These are phyloP conservation scores for Scaptomyza pallida DNA, from an alignment of 1,140 invertebrate genomes.

Conservation along the genomic window DNA sequence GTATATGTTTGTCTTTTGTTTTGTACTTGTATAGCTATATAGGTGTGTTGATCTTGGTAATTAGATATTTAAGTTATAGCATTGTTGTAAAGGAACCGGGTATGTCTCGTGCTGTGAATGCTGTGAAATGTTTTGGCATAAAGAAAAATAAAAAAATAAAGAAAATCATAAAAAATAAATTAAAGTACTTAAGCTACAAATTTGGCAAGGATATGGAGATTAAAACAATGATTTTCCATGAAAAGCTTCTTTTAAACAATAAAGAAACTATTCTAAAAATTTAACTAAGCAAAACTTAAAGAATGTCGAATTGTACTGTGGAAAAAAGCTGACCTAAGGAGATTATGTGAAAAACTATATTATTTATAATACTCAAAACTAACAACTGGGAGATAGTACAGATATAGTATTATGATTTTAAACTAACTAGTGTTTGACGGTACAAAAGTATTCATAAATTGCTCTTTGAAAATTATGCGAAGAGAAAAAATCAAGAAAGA, in stretches of 20 bases:
- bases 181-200: neutral
- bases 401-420: conserved; percentile 10
- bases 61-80: conserved; percentile 71
- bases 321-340: conserved; percentile 12
- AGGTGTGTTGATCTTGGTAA: conserved; percentile 55
- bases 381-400: conserved; percentile 4
- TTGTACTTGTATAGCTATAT: conserved; percentile 64
- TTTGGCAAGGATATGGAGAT: too few species aligned
- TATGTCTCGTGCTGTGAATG: conserved; percentile 80
- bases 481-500: conserved; percentile 58
- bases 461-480: conserved; percentile 42
- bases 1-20: conserved; percentile 54
- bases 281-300: too few species aligned
- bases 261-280: conserved; percentile 25
- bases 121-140: conserved; percentile 77
- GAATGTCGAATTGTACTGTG: conserved; percentile 14
- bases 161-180: conserved; percentile 19
- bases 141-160: conserved; percentile 58
- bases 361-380: conserved; percentile 12
- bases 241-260: too few species aligned
- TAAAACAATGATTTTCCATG: too few species aligned
- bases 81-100: conserved; percentile 81
- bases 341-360: conserved; percentile 17
- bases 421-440: conserved; percentile 8
- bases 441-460: conserved; percentile 27